Evolutionary conservation across 2,888 invertebrate species (phyloP).

Genomic region (Zaprionus obscuricornis): DNA sequence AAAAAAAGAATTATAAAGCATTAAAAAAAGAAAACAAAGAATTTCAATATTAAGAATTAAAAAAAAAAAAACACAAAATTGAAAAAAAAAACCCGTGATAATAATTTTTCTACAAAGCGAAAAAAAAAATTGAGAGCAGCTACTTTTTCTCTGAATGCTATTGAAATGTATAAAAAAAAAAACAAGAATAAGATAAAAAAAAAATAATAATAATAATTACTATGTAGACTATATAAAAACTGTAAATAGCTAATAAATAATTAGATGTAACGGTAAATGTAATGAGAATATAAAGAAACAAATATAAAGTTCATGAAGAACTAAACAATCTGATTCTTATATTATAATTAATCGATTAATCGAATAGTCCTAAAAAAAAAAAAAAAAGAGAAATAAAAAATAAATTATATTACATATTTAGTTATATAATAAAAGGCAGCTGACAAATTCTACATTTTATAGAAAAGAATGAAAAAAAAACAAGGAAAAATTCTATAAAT

Average conservation of each 20-base stretch:
- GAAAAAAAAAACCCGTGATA: conserved; percentile 62
- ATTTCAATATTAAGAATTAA: conserved; percentile 46
- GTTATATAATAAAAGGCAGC: conserved; percentile 55
- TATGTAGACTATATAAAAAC: conserved; percentile 37
- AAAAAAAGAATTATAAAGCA: conserved; percentile 22
- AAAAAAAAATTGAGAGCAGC: conserved; percentile 23
- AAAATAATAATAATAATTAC: conserved; percentile 35
- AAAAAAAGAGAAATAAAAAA: conserved; percentile 3
- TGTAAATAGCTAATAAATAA: conserved; percentile 42
- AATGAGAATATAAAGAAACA: conserved; percentile 5
- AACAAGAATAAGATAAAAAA: too few species aligned
- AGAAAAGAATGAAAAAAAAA: conserved; percentile 38
- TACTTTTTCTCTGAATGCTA: conserved; percentile 48
- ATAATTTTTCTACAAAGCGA: conserved; percentile 67
- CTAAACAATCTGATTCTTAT: conserved; percentile 60
- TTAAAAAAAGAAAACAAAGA: conserved; percentile 32
- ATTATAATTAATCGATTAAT: conserved; percentile 48
- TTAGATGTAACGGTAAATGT: conserved; percentile 23
- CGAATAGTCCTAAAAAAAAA: conserved; percentile 51
- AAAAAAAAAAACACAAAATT: conserved; percentile 8
- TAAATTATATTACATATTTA: conserved; percentile 42
- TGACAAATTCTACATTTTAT: conserved; percentile 75
- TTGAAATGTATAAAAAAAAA: conserved; percentile 43
- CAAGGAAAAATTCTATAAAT: conserved; percentile 1
- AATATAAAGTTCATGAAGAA: conserved; percentile 25